Percentiles rank a stretch among this genome's conserved stretches.
Conservation (phyloP, 1,140 invertebrate genomes). For the Euschistus heros region DNA sequence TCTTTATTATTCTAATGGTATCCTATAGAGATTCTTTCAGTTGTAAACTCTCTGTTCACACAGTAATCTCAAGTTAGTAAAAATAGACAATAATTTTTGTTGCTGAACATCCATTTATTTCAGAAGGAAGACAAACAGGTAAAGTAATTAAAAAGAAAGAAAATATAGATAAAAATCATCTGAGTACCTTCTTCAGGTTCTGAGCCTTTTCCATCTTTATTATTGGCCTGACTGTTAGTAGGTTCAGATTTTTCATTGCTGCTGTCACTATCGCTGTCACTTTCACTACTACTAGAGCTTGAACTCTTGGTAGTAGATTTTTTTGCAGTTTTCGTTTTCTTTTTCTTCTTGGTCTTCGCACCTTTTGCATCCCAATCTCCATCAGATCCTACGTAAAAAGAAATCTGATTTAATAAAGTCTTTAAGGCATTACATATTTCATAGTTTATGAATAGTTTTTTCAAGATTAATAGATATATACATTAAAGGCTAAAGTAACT, state of each 20-base stretch:
- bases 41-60: too few relatives aligned
- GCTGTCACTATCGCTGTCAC: background rate
- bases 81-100: too few relatives aligned
- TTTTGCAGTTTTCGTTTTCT: conserved; percentile 40
- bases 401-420: background rate
- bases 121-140: background rate
- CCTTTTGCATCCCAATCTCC: conserved; percentile 54
- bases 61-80: too few relatives aligned
- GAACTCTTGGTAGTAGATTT: conserved; percentile 35
- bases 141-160: background rate
- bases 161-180: conserved; percentile 19
- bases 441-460: too few relatives aligned
- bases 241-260: conserved; percentile 38
- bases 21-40: too few relatives aligned
- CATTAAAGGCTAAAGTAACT: too few relatives aligned
- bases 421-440: background rate
- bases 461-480: too few relatives aligned
- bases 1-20: too few relatives aligned
- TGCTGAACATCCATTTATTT: too few relatives aligned
- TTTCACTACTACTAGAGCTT: conserved; percentile 20
- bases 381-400: conserved; percentile 51
- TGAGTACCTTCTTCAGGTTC: conserved; percentile 58
- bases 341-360: conserved; percentile 51
- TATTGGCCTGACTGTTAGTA: conserved; percentile 33
- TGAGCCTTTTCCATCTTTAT: conserved; percentile 37